Conservation (phyloP, 2,113 vertebrate species). For the Lycaon pictus region DNA sequence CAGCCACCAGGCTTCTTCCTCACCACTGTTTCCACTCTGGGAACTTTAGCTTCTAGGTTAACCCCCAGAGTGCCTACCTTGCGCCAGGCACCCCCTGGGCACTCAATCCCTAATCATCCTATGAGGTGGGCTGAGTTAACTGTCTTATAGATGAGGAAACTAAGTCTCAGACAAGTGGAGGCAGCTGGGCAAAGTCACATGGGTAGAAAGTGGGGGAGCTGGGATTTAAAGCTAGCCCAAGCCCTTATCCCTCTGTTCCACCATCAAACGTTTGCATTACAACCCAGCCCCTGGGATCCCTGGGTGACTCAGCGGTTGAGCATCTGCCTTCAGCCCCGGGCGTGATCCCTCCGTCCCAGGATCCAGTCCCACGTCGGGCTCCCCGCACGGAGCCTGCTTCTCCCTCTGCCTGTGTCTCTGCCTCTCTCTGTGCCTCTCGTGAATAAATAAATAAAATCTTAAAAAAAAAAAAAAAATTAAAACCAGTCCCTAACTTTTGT, state of each 20-base stretch:
- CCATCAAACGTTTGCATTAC: not conserved
- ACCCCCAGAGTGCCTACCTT: rapidly evolving
- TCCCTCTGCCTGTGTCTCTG: too few species aligned
- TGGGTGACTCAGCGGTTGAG: too few species aligned
- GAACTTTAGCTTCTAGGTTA: not conserved
- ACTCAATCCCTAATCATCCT: not conserved
- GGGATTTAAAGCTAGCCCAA: not conserved
- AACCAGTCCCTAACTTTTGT: not conserved
- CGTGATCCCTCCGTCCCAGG: too few species aligned
- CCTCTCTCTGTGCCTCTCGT: too few species aligned
- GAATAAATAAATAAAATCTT: too few species aligned
- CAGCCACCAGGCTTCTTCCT: too few species aligned
- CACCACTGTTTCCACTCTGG: rapidly evolving
- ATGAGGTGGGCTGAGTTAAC: not conserved
- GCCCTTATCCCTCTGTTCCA: not conserved
- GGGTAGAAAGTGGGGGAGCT: not conserved
- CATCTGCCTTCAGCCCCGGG: too few species aligned
- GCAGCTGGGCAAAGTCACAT: not conserved
- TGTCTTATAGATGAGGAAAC: not conserved
- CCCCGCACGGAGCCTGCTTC: too few species aligned
- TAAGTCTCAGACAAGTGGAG: not conserved
- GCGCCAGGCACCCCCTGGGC: not conserved
- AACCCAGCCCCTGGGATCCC: not conserved
- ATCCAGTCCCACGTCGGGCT: too few species aligned
- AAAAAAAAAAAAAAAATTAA: too few species aligned